Conservation (phyloP, 2,113 vertebrate species). For the Petaurus breviceps region DNA sequence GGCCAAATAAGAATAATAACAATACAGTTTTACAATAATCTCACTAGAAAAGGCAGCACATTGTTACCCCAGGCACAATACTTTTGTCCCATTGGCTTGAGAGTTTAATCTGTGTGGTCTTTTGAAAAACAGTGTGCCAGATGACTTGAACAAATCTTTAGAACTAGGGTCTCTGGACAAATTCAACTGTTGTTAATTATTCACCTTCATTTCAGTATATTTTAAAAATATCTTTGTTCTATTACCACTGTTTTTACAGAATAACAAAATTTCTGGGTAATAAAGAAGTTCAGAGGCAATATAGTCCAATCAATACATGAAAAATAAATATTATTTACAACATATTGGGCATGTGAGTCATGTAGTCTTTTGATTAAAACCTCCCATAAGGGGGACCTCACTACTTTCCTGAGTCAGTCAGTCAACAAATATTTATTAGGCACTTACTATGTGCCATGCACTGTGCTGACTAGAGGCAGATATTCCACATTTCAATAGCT, state of each 20-base stretch:
- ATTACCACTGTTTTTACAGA: neutral
- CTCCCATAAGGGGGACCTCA: neutral
- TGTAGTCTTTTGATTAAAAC: neutral
- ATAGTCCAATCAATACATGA: neutral
- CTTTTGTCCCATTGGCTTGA: neutral
- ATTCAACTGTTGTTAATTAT: neutral
- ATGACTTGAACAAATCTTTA: neutral
- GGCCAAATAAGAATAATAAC: neutral
- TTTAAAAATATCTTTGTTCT: neutral
- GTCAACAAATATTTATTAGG: slow-evolving; percentile 19
- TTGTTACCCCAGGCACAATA: neutral
- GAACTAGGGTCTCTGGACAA: neutral
- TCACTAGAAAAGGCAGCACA: neutral
- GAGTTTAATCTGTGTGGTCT: neutral
- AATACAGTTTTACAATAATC: neutral
- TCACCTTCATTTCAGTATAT: neutral
- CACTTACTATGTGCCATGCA: neutral
- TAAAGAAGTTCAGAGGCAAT: neutral
- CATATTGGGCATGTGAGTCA: neutral
- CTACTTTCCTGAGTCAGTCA: neutral
- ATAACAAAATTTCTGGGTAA: neutral
- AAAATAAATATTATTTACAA: neutral
- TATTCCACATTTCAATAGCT: neutral
- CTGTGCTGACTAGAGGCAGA: neutral
- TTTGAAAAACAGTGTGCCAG: neutral